Evolutionary conservation across 2,113 vertebrate genomes (phyloP).

Genomic region (Tringa solitaria): DNA sequence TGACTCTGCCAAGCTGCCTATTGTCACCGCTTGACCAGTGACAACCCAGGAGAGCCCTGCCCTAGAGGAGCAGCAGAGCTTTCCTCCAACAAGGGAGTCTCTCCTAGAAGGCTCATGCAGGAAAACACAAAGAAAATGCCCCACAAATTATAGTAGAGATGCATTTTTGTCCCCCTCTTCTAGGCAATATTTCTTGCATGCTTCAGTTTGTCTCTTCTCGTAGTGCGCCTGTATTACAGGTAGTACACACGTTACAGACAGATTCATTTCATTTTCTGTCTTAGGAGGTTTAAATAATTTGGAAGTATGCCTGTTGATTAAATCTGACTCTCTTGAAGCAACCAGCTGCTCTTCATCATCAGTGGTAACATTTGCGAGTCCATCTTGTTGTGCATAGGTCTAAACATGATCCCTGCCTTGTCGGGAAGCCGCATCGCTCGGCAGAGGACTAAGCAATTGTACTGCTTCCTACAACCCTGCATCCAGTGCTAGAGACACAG

Average conservation of each 20-base stretch:
- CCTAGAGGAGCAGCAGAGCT: background rate
- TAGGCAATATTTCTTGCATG: background rate
- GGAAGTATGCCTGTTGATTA: too few species aligned
- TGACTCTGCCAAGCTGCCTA: slow-evolving; percentile 4
- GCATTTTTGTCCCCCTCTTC: background rate
- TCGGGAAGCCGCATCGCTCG: background rate
- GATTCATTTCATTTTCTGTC: background rate
- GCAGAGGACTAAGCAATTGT: background rate
- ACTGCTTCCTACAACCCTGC: background rate
- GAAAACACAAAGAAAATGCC: background rate
- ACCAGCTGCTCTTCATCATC: background rate
- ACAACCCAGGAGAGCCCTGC: background rate
- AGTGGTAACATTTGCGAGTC: background rate
- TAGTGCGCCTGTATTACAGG: background rate
- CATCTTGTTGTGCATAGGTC: background rate
- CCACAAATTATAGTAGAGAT: background rate
- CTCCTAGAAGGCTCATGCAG: background rate
- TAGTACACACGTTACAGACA: background rate
- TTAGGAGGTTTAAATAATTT: background rate
- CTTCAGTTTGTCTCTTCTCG: background rate
- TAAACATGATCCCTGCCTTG: background rate
- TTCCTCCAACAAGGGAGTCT: background rate
- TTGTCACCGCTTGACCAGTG: slow-evolving; percentile 1
- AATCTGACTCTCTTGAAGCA: background rate
- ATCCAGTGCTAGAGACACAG: background rate